Conservation (phyloP, 2,113 vertebrate species). For the Natator depressus region DNA sequence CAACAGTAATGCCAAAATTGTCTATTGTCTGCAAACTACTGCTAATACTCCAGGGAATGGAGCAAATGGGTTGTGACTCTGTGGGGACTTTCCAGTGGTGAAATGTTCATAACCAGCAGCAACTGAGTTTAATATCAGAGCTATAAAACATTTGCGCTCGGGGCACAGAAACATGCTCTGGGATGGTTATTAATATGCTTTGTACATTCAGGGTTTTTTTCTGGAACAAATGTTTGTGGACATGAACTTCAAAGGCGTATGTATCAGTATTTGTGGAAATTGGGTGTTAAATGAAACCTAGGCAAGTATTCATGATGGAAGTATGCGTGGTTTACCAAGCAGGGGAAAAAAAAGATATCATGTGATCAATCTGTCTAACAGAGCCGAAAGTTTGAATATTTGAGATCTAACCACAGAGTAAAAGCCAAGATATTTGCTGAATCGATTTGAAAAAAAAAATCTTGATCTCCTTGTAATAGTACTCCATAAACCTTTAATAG, state of each 20-base stretch:
- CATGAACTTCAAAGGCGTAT: background rate
- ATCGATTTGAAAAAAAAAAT: background rate
- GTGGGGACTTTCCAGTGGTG: background rate
- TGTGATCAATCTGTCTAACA: background rate
- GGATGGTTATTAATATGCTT: background rate
- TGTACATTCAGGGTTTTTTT: background rate
- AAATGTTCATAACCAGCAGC: slow-evolving; percentile 11
- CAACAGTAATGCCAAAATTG: background rate
- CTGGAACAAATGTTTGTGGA: background rate
- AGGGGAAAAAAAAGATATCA: background rate
- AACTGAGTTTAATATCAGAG: background rate
- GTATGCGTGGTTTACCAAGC: background rate
- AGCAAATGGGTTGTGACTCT: background rate
- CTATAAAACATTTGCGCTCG: background rate
- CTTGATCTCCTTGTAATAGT: background rate
- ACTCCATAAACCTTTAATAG: background rate
- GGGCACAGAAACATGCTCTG: background rate
- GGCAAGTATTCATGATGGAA: background rate
- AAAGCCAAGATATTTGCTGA: background rate
- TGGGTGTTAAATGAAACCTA: background rate
- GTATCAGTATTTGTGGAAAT: background rate
- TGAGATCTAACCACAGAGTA: background rate
- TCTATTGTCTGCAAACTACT: background rate
- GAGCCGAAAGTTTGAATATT: background rate
- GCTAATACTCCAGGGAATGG: background rate